Evolutionary conservation across 1,140 invertebrate species (phyloP).

Genomic region (Tigriopus japonicus): DNA sequence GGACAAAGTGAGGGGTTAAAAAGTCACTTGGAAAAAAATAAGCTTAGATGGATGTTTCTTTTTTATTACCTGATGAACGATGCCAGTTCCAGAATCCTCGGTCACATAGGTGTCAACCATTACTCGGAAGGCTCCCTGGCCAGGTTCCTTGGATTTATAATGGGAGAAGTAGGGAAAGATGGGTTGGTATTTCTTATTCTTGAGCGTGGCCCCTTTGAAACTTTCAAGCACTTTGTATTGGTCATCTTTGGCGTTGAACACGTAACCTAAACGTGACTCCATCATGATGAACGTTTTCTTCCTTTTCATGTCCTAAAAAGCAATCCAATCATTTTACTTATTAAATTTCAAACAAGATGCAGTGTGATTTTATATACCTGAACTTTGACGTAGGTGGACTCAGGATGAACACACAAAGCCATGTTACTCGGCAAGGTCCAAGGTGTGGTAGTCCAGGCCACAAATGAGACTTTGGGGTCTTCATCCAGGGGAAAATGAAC

Average conservation of each 20-base stretch:
- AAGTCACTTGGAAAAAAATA: too few species aligned
- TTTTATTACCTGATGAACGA: slow-evolving; percentile 49
- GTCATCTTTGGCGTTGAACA: slow-evolving; percentile 56
- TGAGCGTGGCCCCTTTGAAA: slow-evolving; percentile 59
- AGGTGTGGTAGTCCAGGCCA: slow-evolving; percentile 98
- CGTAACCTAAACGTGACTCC: slow-evolving; percentile 55
- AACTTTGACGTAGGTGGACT: slow-evolving; percentile 64
- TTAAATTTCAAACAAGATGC: neutral
- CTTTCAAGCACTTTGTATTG: slow-evolving; percentile 54
- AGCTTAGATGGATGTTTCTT: too few species aligned
- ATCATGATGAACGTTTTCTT: slow-evolving; percentile 59
- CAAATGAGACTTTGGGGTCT: slow-evolving; percentile 44
- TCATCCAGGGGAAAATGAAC: slow-evolving; percentile 61
- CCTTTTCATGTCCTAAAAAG: slow-evolving; percentile 27
- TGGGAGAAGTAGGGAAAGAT: slow-evolving; percentile 70
- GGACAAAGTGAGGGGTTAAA: too few species aligned
- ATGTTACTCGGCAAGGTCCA: slow-evolving; percentile 98
- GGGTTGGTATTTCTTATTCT: slow-evolving; percentile 68
- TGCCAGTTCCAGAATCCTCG: slow-evolving; percentile 89
- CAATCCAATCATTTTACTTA: too few species aligned
- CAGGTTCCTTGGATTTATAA: slow-evolving; percentile 21
- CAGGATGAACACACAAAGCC: slow-evolving; percentile 80
- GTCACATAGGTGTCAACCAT: slow-evolving; percentile 84
- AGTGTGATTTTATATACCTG: slow-evolving; percentile 26
- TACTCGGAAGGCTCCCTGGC: slow-evolving; percentile 46